Evolutionary conservation across 2,113 vertebrate species (phyloP), one percentile per base, ranked within the genome.

Genomic region (Oostethus manadensis): DNA sequence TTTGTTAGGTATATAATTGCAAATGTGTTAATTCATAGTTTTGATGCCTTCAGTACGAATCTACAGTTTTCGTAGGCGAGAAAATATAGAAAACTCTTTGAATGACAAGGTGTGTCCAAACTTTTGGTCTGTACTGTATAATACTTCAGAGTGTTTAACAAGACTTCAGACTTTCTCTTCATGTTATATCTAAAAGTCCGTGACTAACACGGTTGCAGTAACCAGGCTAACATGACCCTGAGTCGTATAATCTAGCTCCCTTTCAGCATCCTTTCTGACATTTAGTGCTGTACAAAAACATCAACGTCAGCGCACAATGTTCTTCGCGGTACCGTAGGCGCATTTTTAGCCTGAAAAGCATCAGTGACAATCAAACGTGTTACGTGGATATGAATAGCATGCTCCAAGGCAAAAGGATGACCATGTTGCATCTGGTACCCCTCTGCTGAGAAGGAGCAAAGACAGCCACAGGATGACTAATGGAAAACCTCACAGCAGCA

Each of bases 401-500:
- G 40, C 38, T 55, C 5, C 33, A 55, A 29, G 33, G 11, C 26
- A 47, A 50, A 51, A 10, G 14, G 13, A 29, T 42, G 18, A 11
- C 44, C 16, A 42, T 47, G 45, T 11, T 50, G 43, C 8, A 21
- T 54, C 44, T 18, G 6, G 14, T 49, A 20, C n/a, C n/a, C 21
- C 58, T 48, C 13, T 26, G 47, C 23, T 54, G 46, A 43, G 56
- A 67, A 74, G 55, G 73, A 70, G 64, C 73, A 66, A 8, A 67
- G 63, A 50, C 23, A 61, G 46, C 58, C 38, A 49, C 44, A 69
- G 62, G 58, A 67, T 68, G 68, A 82, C 73, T 73, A 81, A 86
- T 79, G 63, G 71, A 43, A 69, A 54, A 43, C 68, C 64, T 76
- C 66, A 68, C 58, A 48, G 46, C 42, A 62, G 82, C 60, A 75